Conservation (phyloP, 2,797 vertebrate species). For the Glossophaga mutica region DNA sequence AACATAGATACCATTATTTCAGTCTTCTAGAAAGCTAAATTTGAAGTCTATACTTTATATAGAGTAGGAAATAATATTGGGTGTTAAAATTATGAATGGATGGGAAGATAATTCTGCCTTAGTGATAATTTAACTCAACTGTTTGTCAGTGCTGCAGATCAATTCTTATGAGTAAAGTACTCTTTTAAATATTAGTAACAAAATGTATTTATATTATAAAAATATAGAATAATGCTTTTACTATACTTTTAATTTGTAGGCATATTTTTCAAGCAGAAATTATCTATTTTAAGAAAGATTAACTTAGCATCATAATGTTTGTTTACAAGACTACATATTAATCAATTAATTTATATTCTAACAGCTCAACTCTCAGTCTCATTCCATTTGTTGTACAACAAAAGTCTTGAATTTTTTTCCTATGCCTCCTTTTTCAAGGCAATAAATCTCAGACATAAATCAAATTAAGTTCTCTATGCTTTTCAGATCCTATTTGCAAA, state of each 20-base stretch:
- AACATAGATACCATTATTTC: not conserved
- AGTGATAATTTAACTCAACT: not conserved
- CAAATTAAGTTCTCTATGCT: slow-evolving; percentile 35
- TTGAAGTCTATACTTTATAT: not conserved
- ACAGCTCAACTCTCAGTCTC: not conserved
- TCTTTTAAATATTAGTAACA: not conserved
- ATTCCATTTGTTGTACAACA: not conserved
- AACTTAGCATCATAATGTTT: slow-evolving; percentile 10
- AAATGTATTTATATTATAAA: not conserved
- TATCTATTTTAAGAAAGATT: slow-evolving; percentile 1
- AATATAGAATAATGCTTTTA: not conserved
- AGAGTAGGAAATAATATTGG: not conserved
- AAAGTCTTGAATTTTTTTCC: slow-evolving; percentile 38
- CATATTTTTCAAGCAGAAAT: not conserved
- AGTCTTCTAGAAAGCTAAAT: not conserved
- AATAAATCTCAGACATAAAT: slow-evolving; percentile 48
- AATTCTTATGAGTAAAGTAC: not conserved
- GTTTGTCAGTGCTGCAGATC: not conserved
- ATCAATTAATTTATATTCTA: slow-evolving; percentile 52
- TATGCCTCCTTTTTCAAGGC: not conserved
- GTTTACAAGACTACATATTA: slow-evolving; percentile 15
- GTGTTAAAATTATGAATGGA: not conserved
- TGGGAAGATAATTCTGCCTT: not conserved
- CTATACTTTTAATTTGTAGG: slow-evolving; percentile 1
- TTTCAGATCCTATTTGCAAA: slow-evolving; percentile 25